These are phyloP conservation scores for Azemiops feae DNA, from an alignment of 2,113 vertebrate species.

Conservation along the genomic window DNA sequence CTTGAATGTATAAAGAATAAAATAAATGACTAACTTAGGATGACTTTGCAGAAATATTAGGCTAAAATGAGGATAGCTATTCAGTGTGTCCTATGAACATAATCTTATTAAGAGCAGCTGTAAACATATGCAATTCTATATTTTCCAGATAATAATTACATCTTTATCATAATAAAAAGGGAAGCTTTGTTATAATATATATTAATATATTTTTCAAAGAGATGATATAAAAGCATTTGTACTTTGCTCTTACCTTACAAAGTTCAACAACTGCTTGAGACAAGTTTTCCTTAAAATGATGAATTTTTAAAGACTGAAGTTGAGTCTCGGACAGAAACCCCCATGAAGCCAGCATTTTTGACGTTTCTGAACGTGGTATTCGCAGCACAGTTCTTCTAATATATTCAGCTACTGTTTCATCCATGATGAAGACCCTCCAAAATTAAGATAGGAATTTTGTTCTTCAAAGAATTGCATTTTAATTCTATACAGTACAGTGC, in stretches of 20 bases:
- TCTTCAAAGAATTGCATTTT: not conserved
- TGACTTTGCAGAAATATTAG: not conserved
- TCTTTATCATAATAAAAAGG: not conserved
- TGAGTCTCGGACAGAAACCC: slow-evolving; percentile 73
- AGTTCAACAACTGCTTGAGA: slow-evolving; percentile 68
- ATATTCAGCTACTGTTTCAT: slow-evolving; percentile 66
- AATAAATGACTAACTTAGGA: not conserved
- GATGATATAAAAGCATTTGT: not conserved
- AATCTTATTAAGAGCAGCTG: not conserved
- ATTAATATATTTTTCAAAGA: not conserved
- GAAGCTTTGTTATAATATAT: not conserved
- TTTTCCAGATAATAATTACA: not conserved
- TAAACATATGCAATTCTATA: not conserved
- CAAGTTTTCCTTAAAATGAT: slow-evolving; percentile 70
- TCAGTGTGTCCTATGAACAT: not conserved
- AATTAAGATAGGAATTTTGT: slow-evolving; percentile 1
- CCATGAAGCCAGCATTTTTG: slow-evolving; percentile 76
- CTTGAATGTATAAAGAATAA: not conserved
- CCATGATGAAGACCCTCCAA: slow-evolving; percentile 69
- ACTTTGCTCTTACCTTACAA: slow-evolving; percentile 73
- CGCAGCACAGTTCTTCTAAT: slow-evolving; percentile 76
- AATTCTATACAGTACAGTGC: not conserved
- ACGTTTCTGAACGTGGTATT: slow-evolving; percentile 71
- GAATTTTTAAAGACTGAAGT: slow-evolving; percentile 70
- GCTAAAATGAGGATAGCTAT: not conserved